Percentiles rank a stretch among this genome's conserved stretches.
Conservation (phyloP, 2,113 vertebrate genomes). For the Melanocharis versteri region DNA sequence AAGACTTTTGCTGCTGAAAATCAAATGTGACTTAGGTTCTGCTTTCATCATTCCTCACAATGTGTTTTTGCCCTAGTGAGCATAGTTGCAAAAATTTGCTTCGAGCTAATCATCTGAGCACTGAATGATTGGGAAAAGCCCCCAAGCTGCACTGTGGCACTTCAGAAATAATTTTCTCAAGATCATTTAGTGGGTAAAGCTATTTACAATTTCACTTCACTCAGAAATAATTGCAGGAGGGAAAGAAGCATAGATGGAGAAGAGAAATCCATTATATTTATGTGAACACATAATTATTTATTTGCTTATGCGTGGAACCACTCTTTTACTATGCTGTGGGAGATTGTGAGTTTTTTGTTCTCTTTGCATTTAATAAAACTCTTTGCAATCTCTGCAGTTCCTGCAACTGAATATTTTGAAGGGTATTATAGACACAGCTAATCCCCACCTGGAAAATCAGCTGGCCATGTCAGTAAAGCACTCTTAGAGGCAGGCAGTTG, state of each 20-base stretch:
- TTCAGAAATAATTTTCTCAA: slow-evolving; percentile 44
- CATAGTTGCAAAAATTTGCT: slow-evolving; percentile 45
- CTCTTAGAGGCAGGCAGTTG: background rate
- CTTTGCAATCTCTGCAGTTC: background rate
- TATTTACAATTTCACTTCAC: slow-evolving; percentile 54
- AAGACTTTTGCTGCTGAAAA: slow-evolving; percentile 33
- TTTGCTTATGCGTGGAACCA: slow-evolving; percentile 10
- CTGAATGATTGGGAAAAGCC: slow-evolving; percentile 4
- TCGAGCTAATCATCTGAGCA: slow-evolving; percentile 27
- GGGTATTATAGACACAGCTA: background rate
- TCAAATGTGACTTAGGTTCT: slow-evolving; percentile 19
- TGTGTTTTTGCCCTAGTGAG: slow-evolving; percentile 50
- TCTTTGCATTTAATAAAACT: background rate
- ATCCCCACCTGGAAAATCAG: background rate
- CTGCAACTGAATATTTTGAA: slow-evolving; percentile 35
- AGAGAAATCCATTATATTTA: slow-evolving; percentile 33
- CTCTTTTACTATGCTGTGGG: background rate
- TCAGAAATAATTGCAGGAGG: slow-evolving; percentile 51
- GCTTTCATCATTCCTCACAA: slow-evolving; percentile 25
- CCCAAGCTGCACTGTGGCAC: background rate
- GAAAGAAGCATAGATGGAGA: background rate
- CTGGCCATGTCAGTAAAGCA: background rate
- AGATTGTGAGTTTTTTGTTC: background rate
- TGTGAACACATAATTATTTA: slow-evolving; percentile 41
- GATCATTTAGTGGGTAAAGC: slow-evolving; percentile 44